Base-by-base conservation (phyloP, 2,113 vertebrate genomes). In the Pholis gunnellus region DNA sequence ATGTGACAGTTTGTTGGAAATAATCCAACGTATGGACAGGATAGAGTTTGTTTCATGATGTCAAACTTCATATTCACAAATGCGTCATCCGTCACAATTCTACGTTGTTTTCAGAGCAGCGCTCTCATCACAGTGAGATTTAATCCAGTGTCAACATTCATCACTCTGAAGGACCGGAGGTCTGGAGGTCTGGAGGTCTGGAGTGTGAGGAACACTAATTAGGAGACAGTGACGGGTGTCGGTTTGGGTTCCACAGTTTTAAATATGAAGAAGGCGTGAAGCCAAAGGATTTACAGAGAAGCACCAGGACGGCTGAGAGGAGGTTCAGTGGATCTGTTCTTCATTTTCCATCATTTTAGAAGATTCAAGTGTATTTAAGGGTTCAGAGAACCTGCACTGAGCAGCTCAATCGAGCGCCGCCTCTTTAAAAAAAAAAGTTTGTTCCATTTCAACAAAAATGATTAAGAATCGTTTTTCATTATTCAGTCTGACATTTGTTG, bases 131-230 rank as follows among this genome's bases (percentile, higher is more conserved):
- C 31, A 31, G 34, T 5, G 34, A 34, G 34, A 1, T 34, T 34
- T 34, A 34, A 34, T 34, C 31, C 31, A 64, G n/a, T 40, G 44
- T 65, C 77, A 8, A 54, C 59, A 64, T 18, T 72, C 59, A 44
- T 65, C 46, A 18, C 44, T 34, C 34, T 6, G 34, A 6, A 34
- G 5, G 34, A 34, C 6, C 34, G 31, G 31, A 31, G 29, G 29
- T 34, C 34, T 34, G 34, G 1, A 34, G 34, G 34, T 5, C 5
- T 5, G 5, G 34, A 34, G 34, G 34, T 34, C 34, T 34, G 34
- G 6, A n/a, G 13, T 31, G 9, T 29, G 73, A 4, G 36, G 40
- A 2, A 69, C 50, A 20, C 48, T 67, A 20, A 73, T 56, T 34
- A 36, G 50, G 31, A 18, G 69, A 57, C 27, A 4, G 50, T 36